Percentiles rank a stretch among this genome's conserved stretches.
Evolutionary conservation across 2,113 vertebrate genomes (phyloP).

Genomic region (Isurus oxyrinchus): DNA sequence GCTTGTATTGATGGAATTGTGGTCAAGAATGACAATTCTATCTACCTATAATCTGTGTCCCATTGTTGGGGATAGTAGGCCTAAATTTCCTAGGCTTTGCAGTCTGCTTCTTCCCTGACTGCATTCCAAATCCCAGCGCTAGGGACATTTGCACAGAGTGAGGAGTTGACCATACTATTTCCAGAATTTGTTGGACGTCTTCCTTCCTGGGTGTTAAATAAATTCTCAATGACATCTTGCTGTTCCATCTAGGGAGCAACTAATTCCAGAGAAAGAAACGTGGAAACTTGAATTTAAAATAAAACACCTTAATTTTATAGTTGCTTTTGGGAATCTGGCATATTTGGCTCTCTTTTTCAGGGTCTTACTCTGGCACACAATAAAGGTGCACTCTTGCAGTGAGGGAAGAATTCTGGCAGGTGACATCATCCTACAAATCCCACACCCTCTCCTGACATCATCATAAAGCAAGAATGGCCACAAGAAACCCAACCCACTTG

Average conservation of each 20-base stretch:
- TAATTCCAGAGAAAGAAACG: not conserved
- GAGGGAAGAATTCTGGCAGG: not conserved
- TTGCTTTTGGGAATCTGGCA: not conserved
- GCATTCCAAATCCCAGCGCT: not conserved
- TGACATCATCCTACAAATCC: not conserved
- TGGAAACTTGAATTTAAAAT: not conserved
- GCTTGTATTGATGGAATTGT: not conserved
- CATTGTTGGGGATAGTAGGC: not conserved
- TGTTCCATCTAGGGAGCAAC: not conserved
- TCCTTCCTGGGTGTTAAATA: not conserved
- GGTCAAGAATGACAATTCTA: not conserved
- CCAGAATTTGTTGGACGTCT: not conserved
- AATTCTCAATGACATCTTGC: not conserved
- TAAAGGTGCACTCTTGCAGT: not conserved
- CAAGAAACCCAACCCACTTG: not conserved
- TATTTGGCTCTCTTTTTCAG: not conserved
- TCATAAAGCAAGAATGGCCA: not conserved
- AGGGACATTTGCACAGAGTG: not conserved
- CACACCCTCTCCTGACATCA: not conserved
- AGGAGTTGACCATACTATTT: not conserved
- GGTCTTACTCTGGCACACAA: not conserved
- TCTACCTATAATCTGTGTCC: not conserved
- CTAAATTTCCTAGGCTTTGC: not conserved
- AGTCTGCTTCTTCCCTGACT: not conserved
- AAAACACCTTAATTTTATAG: not conserved